A percentile compares a stretch with the other conserved stretches of the same genome.
These are phyloP conservation scores for Ploceus nigricollis DNA, from an alignment of 2,113 vertebrate genomes.

Conservation along the genomic window DNA sequence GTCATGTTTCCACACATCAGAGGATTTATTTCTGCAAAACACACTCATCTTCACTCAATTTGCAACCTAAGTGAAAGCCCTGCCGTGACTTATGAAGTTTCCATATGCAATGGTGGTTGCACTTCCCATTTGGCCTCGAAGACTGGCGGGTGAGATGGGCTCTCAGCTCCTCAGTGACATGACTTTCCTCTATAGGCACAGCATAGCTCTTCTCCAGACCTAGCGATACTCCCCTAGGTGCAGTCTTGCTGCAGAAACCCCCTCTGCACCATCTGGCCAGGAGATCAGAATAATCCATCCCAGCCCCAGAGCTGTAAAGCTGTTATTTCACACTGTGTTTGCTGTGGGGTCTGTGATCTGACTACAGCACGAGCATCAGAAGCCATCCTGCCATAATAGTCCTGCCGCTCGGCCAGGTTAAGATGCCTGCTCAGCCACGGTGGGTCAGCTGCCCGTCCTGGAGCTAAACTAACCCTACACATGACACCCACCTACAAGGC, in stretches of 20 bases:
- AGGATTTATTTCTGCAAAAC: not conserved
- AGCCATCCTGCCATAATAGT: not conserved
- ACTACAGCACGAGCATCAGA: not conserved
- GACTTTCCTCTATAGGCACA: not conserved
- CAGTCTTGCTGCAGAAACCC: not conserved
- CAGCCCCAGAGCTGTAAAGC: not conserved
- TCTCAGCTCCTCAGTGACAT: not conserved
- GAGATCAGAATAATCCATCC: not conserved
- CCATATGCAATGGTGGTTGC: not conserved
- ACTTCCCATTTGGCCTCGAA: accelerated
- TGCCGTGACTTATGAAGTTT: not conserved
- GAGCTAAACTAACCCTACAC: not conserved
- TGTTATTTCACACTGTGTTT: not conserved
- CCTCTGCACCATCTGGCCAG: not conserved
- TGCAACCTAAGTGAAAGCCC: not conserved
- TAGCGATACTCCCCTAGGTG: not conserved
- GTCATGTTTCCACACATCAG: not conserved
- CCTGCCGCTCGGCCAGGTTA: not conserved
- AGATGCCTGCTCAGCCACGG: not conserved
- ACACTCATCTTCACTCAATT: not conserved
- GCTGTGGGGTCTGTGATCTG: not conserved
- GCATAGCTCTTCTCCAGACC: not conserved
- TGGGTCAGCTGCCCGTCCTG: not conserved
- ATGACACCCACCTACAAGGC: not conserved
- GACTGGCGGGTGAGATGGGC: not conserved